Base-by-base conservation (phyloP, 2,113 vertebrate species). In the Solea solea region DNA sequence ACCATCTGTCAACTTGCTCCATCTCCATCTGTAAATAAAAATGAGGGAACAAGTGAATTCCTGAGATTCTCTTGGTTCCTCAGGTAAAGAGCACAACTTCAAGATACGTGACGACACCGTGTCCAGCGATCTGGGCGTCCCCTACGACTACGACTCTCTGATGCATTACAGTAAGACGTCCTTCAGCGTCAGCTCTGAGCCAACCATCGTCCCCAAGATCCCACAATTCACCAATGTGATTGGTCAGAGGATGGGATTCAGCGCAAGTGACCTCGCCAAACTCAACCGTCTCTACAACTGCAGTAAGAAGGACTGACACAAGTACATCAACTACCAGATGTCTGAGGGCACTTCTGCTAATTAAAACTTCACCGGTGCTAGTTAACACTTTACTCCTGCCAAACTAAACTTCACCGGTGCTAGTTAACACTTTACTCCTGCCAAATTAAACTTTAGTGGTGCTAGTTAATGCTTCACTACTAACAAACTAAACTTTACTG, bases 161-260 rank as follows among this genome's bases (percentile, higher is more conserved):
- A 96, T 97, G 96, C 96, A 97, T 90, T 97, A 98, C 15, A 94
- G 95, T 55, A 93, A 97, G 83, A 96, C 78, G 0, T 76, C 95
- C 2, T 98, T 97, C 75, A 91, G n/a, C 50, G 94, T 93, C 0
- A 92, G 72, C 12, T 81, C 88, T 0, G 84, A 95, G 34, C 93
- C 96, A 27, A 97, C 95, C n/a, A 97, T 98, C 0, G 2, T 97
- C 56, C 96, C 97, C 11, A 96, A 90, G 64, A 95, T 96, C 69
- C 85, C 93, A 0, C 80, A 93, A 0, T 98, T 97, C 80, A 89
- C 87, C 48, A 89, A 96, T 15, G 92, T 96, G 56, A 97, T 98
- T 63, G 96, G 96, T 9, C 96, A 98, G 67, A 54, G 94, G 4
- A 95, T 97, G 93, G 96, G 96, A 62, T 96, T 98, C 89, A 98